These are phyloP conservation scores for Alces alces DNA, from an alignment of 2,113 vertebrate species.

Conservation along the genomic window DNA sequence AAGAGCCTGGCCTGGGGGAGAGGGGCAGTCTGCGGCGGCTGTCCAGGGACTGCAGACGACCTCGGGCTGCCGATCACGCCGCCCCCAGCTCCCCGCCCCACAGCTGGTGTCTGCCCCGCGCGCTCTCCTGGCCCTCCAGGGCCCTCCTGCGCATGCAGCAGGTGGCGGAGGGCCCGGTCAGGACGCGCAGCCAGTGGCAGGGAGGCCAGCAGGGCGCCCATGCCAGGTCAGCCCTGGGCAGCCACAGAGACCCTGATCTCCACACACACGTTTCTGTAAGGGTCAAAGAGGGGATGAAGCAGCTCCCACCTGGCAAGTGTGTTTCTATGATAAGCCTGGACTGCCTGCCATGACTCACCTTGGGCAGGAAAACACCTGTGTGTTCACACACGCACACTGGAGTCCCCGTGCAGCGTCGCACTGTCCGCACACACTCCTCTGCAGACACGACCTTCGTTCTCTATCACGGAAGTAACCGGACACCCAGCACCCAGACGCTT, in stretches of 20 bases:
- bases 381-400: neutral
- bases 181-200: neutral
- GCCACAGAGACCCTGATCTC: neutral
- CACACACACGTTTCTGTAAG: neutral
- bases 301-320: neutral
- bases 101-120: neutral
- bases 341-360: neutral
- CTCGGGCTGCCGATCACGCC: neutral
- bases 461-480: conserved; percentile 57
- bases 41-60: neutral
- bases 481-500: neutral
- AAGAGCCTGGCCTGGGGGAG: neutral
- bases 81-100: neutral
- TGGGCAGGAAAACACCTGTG: neutral
- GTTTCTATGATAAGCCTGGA: neutral
- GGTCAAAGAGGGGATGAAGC: neutral
- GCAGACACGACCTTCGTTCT: conserved; percentile 56
- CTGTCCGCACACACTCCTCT: neutral
- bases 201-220: neutral
- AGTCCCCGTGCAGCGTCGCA: neutral
- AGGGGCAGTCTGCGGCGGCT: neutral
- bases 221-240: neutral
- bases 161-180: neutral
- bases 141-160: no score
- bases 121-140: neutral